phyloP scores from a whole-genome alignment of 2,113 vertebrate genomes.

The Columbina picui region DNA sequence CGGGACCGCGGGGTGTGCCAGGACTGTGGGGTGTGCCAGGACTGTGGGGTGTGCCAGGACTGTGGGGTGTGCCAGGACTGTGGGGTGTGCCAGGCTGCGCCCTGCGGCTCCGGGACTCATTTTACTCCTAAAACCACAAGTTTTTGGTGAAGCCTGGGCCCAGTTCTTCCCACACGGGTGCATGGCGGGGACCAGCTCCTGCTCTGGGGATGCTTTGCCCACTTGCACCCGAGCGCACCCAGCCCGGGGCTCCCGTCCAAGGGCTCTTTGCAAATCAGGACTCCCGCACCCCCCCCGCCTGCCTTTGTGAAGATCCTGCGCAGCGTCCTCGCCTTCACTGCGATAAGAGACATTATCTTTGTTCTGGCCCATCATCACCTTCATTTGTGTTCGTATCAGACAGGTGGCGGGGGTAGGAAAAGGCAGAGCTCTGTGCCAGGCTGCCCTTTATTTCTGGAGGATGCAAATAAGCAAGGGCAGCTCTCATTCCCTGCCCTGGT shows the following conservation, averaged over 20 bases:
- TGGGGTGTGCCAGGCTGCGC: not conserved
- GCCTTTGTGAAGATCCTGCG: not conserved
- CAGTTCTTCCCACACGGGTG: not conserved
- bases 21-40: too few relatives aligned
- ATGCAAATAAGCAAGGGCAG: not conserved
- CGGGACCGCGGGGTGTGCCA: not conserved
- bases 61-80: not conserved
- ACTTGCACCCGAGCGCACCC: not conserved
- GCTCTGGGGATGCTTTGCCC: accelerated
- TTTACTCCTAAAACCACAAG: not conserved
- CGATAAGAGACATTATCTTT: not conserved
- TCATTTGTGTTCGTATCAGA: not conserved
- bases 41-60: not conserved
- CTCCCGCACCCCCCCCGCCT: accelerated
- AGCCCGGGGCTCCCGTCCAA: not conserved
- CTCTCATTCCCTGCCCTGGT: not conserved
- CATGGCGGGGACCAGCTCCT: not conserved
- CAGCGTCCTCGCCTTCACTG: accelerated
- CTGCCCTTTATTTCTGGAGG: not conserved
- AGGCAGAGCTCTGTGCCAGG: not conserved
- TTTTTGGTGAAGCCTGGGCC: not conserved
- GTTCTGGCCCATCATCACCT: not conserved
- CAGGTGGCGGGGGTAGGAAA: accelerated
- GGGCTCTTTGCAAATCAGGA: not conserved
- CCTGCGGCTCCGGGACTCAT: not conserved